A percentile compares a stretch with the other conserved stretches of the same genome.
Conservation (phyloP, 2,797 vertebrate species). For the Manis pentadactyla region DNA sequence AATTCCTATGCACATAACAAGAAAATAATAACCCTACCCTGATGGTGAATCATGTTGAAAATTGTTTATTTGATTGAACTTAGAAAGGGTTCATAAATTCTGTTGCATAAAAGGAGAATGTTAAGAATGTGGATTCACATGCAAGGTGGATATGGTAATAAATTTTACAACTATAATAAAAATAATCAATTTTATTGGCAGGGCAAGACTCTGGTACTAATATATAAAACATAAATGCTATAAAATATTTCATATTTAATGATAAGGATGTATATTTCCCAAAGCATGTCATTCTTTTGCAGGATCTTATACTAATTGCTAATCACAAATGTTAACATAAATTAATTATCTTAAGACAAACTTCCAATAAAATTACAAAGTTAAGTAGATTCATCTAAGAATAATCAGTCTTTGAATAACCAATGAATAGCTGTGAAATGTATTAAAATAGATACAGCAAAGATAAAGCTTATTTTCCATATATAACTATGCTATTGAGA, state of each 20-base stretch:
- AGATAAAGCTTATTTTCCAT: background rate
- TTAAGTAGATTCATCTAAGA: background rate
- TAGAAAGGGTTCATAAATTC: constrained; percentile 70
- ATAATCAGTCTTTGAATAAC: background rate
- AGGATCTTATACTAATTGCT: background rate
- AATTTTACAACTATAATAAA: background rate
- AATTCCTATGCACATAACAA: constrained; percentile 67
- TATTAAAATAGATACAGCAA: background rate
- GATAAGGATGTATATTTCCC: background rate
- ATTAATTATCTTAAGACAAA: background rate
- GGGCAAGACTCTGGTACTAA: background rate
- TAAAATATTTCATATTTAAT: background rate
- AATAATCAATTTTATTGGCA: constrained; percentile 15
- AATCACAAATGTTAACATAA: background rate
- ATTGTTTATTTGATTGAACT: constrained; percentile 58
- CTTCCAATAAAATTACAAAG: background rate
- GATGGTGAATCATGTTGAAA: constrained; percentile 75
- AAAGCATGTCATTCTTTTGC: background rate
- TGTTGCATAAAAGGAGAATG: constrained; percentile 59
- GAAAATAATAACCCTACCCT: constrained; percentile 78
- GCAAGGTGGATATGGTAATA: constrained; percentile 34
- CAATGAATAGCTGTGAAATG: background rate
- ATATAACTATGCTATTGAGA: background rate
- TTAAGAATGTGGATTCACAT: constrained; percentile 34
- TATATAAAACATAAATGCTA: background rate